These are phyloP conservation scores for Catharus minimus DNA, from an alignment of 2,113 vertebrate species.

Conservation along the genomic window DNA sequence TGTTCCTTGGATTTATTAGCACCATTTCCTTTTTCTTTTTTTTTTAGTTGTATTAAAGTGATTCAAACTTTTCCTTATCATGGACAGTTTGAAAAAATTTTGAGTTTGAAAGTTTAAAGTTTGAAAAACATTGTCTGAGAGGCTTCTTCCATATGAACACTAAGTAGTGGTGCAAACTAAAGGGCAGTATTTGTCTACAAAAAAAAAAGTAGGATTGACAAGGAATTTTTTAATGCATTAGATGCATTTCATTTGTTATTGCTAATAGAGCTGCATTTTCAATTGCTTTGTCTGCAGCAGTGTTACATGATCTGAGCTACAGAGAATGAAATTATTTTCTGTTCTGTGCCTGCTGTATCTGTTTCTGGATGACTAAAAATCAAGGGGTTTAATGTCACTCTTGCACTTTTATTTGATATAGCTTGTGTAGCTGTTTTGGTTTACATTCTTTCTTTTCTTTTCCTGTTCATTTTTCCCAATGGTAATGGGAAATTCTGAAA, in stretches of 20 bases:
- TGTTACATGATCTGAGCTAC: background rate
- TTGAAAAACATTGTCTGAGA: background rate
- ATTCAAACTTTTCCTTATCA: background rate
- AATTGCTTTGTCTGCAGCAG: background rate
- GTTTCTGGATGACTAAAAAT: slow-evolving; percentile 11
- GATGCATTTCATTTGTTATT: slow-evolving; percentile 34
- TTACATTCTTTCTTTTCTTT: background rate
- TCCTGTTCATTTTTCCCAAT: background rate
- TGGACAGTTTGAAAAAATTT: background rate
- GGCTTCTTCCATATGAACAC: background rate
- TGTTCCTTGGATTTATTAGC: background rate
- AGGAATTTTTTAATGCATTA: background rate
- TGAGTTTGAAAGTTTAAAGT: no score
- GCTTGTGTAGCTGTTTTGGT: background rate
- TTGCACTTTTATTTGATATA: background rate
- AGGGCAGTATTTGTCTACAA: background rate
- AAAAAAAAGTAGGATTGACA: background rate
- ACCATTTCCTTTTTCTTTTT: background rate
- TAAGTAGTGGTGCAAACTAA: background rate
- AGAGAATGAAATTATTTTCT: background rate
- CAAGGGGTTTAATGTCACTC: background rate
- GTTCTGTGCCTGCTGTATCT: background rate
- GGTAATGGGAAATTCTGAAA: slow-evolving; percentile 38
- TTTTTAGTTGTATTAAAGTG: background rate
- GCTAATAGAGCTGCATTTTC: slow-evolving; percentile 6